Percentiles rank a stretch among this genome's conserved stretches.
Evolutionary conservation across 2,797 vertebrate genomes (phyloP).

Genomic region (Enoplosus armatus): DNA sequence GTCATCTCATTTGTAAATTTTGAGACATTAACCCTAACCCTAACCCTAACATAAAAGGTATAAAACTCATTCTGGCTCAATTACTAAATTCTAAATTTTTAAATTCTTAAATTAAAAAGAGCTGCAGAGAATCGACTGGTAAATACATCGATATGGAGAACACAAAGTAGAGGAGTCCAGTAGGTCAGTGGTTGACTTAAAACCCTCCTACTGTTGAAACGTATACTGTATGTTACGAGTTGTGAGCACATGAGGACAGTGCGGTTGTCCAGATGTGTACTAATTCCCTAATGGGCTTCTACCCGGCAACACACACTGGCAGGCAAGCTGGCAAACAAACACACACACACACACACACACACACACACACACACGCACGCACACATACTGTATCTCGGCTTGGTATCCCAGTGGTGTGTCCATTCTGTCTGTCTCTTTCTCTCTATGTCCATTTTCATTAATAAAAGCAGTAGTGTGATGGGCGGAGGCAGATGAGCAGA

Average conservation of each 20-base stretch:
- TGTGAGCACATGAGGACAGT: slow-evolving; percentile 35
- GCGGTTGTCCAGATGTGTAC: slow-evolving; percentile 72
- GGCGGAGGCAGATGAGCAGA: slow-evolving; percentile 58
- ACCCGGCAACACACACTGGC: slow-evolving; percentile 34
- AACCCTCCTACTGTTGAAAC: slow-evolving; percentile 29
- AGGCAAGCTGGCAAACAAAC: slow-evolving; percentile 20
- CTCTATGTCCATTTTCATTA: slow-evolving; percentile 54
- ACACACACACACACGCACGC: slow-evolving; percentile 36
- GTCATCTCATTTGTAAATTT: neutral
- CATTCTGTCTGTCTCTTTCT: slow-evolving; percentile 12
- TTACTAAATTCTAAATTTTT: neutral
- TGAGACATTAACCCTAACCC: too few species aligned
- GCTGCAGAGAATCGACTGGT: neutral
- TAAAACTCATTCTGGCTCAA: neutral
- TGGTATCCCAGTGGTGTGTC: slow-evolving; percentile 18
- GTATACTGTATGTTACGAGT: slow-evolving; percentile 5
- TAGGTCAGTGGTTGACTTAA: neutral
- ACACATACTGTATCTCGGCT: neutral
- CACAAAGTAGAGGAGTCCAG: neutral
- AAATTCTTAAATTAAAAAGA: neutral
- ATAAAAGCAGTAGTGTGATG: slow-evolving; percentile 49
- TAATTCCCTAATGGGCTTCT: slow-evolving; percentile 73
- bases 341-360: slow-evolving; percentile 14
- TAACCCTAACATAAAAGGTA: neutral
- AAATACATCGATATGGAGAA: neutral